These are phyloP conservation scores for Eufriesea mexicana DNA, from an alignment of 1,140 invertebrate species.

Conservation along the genomic window DNA sequence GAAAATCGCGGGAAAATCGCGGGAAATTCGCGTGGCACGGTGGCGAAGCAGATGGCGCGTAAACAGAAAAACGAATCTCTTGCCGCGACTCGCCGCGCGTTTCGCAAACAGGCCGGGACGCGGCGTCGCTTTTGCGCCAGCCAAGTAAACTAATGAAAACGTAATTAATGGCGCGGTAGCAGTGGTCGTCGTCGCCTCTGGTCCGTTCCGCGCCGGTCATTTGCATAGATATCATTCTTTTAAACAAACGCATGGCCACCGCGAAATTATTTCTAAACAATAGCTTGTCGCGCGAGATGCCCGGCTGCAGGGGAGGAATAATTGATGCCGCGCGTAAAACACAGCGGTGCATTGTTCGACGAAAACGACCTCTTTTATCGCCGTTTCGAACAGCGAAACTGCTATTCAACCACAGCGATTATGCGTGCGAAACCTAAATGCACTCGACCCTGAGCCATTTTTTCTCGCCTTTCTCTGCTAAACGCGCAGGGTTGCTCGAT, in stretches of 20 bases:
- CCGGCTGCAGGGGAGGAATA: neutral
- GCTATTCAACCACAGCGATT: neutral
- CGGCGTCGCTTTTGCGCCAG: neutral
- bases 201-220: conserved; percentile 47
- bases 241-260: conserved; percentile 47
- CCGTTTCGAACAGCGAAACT: no score
- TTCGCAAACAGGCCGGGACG: conserved; percentile 33
- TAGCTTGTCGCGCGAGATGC: neutral
- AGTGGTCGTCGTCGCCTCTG: neutral
- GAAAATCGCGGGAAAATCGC: neutral
- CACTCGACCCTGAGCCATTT: neutral
- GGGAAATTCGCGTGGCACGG: neutral
- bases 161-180: conserved; percentile 58
- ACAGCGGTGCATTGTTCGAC: neutral
- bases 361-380: neutral
- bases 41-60: conserved; percentile 28
- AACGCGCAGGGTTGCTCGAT: no score
- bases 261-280: conserved; percentile 38
- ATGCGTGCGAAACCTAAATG: neutral
- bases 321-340: conserved; percentile 27
- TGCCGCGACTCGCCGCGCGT: neutral
- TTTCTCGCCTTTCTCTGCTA: no score
- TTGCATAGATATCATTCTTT: conserved; percentile 74
- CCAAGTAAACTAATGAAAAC: conserved; percentile 57
- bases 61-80: conserved; percentile 42